phyloP scores from a whole-genome alignment of 2,797 vertebrate genomes.

The Ctenopoma kingsleyae region DNA sequence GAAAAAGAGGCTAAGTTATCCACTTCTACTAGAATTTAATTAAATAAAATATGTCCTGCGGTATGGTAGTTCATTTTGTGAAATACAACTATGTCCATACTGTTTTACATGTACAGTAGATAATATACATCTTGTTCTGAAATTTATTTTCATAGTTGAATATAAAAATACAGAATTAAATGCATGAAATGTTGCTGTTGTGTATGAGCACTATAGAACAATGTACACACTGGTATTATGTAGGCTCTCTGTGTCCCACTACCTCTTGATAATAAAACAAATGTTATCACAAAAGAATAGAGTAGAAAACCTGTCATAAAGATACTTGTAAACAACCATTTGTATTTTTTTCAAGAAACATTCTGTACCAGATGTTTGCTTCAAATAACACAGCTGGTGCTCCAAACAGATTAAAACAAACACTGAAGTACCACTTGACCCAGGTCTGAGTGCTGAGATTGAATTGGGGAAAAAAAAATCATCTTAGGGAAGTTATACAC shows the following conservation, averaged over 20 bases:
- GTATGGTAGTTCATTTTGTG: background rate
- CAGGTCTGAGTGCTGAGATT: background rate
- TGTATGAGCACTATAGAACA: background rate
- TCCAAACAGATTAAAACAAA: constrained; percentile 22
- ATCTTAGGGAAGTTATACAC: background rate
- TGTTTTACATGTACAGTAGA: background rate
- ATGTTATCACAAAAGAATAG: background rate
- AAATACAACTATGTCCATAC: background rate
- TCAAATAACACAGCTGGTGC: constrained; percentile 11
- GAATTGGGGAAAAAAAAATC: background rate
- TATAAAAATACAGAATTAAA: background rate
- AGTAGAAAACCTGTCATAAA: background rate
- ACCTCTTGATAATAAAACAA: background rate
- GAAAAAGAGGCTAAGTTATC: background rate
- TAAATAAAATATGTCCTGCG: background rate
- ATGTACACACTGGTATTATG: background rate
- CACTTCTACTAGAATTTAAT: background rate
- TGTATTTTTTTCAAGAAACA: constrained; percentile 2
- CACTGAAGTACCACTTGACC: constrained; percentile 13
- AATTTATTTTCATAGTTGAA: background rate
- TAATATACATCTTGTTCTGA: background rate
- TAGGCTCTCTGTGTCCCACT: too few relatives aligned
- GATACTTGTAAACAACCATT: background rate
- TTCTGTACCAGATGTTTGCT: constrained; percentile 10
- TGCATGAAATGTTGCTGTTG: background rate